Percentiles rank a stretch among this genome's conserved stretches.
Conservation (phyloP, 2,888 invertebrate genomes). For the Yponomeuta evonymella region DNA sequence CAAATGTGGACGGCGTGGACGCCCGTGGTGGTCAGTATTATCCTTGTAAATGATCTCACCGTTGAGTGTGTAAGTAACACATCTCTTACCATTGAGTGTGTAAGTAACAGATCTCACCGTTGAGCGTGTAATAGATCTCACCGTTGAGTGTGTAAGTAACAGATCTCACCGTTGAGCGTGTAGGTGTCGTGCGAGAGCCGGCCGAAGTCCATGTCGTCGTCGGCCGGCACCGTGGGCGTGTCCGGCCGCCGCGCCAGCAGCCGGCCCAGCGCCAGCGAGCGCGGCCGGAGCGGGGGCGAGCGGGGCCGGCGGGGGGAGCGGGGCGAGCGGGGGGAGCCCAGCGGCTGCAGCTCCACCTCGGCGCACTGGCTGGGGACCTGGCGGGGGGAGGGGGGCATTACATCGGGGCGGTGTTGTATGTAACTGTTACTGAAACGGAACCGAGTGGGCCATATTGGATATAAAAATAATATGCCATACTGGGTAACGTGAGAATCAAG, state of each 20-base stretch:
- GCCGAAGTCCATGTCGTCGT: constrained; percentile 54
- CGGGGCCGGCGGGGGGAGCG: constrained; percentile 33
- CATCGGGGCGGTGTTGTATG: too few species aligned
- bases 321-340: constrained; percentile 18
- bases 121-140: constrained; percentile 44
- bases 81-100: too few species aligned
- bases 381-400: constrained; percentile 20
- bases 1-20: too few species aligned
- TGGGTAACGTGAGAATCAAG: too few species aligned
- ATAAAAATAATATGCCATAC: too few species aligned
- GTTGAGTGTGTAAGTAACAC: constrained; percentile 26
- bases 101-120: constrained; percentile 29
- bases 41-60: constrained; percentile 22
- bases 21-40: too few species aligned
- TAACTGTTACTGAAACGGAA: too few species aligned
- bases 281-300: constrained; percentile 33
- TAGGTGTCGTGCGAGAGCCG: constrained; percentile 56
- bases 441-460: too few species aligned
- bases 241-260: constrained; percentile 55
- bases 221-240: constrained; percentile 56
- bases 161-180: constrained; percentile 44
- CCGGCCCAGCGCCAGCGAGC: constrained; percentile 57
- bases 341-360: too few species aligned
- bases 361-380: too few species aligned
- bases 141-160: too few species aligned